These are phyloP conservation scores for Solenopsis fugax DNA, from an alignment of 1,140 invertebrate genomes.

Conservation along the genomic window DNA sequence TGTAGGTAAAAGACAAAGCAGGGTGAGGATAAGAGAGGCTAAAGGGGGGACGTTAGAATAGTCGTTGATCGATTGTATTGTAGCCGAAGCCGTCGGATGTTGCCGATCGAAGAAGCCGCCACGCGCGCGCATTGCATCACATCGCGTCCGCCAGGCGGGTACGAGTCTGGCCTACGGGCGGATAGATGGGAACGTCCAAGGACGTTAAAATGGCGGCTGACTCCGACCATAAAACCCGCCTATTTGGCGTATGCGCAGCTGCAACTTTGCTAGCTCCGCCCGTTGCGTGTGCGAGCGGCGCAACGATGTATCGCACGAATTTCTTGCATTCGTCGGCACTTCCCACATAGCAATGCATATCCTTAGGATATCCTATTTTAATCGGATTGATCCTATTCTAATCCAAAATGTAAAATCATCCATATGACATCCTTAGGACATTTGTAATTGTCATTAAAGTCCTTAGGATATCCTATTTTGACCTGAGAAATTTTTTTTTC, in stretches of 20 bases:
- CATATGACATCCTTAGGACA: too few species aligned
- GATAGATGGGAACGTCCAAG: slow-evolving; percentile 16
- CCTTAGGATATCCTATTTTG: too few species aligned
- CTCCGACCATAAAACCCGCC: slow-evolving; percentile 36
- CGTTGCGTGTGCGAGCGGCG: slow-evolving; percentile 43
- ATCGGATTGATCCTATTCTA: too few species aligned
- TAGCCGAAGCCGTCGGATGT: slow-evolving; percentile 27
- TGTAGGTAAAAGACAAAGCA: too few species aligned
- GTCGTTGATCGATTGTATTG: slow-evolving; percentile 70
- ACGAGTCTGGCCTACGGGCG: slow-evolving; percentile 66
- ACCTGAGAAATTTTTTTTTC: too few species aligned
- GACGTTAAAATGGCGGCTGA: slow-evolving; percentile 69
- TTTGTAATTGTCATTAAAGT: too few species aligned
- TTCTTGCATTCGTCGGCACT: too few species aligned
- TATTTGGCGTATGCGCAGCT: slow-evolving; percentile 58
- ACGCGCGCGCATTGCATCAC: slow-evolving; percentile 34
- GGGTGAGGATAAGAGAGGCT: not conserved
- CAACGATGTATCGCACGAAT: too few species aligned
- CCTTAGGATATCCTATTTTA: too few species aligned
- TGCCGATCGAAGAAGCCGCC: slow-evolving; percentile 37
- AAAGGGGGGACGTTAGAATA: slow-evolving; percentile 22
- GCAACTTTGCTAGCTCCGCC: slow-evolving; percentile 62
- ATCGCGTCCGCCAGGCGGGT: slow-evolving; percentile 47
- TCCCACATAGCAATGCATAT: too few species aligned
- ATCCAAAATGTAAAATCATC: too few species aligned